Evolutionary conservation across 2,888 invertebrate genomes (phyloP).

Genomic region (Pachydiplax longipennis): DNA sequence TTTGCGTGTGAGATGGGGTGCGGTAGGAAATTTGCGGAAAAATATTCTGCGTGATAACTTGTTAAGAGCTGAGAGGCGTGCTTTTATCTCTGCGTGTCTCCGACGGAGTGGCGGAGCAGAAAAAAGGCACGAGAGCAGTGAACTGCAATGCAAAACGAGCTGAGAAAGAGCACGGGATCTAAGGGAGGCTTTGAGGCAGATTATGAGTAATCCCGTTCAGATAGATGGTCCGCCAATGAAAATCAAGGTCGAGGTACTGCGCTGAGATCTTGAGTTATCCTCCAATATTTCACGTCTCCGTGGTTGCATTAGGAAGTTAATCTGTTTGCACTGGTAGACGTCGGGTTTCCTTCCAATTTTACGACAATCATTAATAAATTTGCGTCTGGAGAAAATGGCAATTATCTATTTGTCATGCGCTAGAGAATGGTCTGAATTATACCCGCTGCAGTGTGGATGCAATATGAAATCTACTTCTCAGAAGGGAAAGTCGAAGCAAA

Average conservation of each 20-base stretch:
- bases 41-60: background rate
- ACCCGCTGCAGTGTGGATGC: too few relatives aligned
- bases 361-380: too few relatives aligned
- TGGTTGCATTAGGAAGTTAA: too few relatives aligned
- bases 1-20: background rate
- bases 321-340: too few relatives aligned
- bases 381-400: too few relatives aligned
- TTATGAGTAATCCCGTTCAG: background rate
- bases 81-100: background rate
- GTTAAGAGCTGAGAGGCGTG: background rate
- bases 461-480: too few relatives aligned
- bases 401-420: too few relatives aligned
- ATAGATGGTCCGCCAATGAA: constrained; percentile 7
- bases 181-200: background rate
- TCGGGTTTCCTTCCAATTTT: too few relatives aligned
- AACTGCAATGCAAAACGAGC: background rate
- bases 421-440: too few relatives aligned
- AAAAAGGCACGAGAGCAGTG: constrained; percentile 17
- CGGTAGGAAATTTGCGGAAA: background rate
- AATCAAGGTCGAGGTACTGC: background rate
- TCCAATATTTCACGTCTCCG: too few relatives aligned
- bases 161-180: background rate
- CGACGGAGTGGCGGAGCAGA: background rate
- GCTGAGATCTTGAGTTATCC: too few relatives aligned
- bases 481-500: too few relatives aligned